Evolutionary conservation across 2,113 vertebrate species (phyloP).

Genomic region (human): DNA sequence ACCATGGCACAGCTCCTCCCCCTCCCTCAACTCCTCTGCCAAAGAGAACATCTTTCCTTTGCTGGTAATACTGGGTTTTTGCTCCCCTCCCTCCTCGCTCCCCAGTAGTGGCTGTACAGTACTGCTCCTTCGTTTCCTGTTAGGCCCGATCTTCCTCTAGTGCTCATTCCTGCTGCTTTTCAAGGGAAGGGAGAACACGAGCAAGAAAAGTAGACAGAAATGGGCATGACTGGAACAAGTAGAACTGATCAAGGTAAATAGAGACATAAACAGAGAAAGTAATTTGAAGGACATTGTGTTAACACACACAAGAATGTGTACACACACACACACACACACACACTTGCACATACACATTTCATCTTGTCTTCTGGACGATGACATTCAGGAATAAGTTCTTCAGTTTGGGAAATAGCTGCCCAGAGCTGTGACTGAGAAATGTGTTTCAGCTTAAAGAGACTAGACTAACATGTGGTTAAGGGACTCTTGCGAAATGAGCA

Average conservation of each 20-base stretch:
- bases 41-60: neutral
- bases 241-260: neutral
- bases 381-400: neutral
- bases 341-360: neutral
- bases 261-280: neutral
- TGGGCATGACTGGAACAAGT: rapidly evolving
- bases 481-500: too few species aligned
- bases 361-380: neutral
- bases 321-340: rapidly evolving
- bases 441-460: neutral
- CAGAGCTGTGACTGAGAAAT: neutral
- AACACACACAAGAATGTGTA: neutral
- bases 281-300: neutral
- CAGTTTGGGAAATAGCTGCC: neutral
- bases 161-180: neutral
- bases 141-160: too few species aligned
- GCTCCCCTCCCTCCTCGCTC: neutral
- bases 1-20: neutral
- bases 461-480: too few species aligned
- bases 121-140: rapidly evolving
- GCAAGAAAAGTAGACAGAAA: neutral
- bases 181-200: neutral
- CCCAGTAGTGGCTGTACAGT: neutral
- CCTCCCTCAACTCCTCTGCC: too few species aligned
- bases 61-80: neutral